These are phyloP conservation scores for Drosophila funebris DNA, from an alignment of 1,140 invertebrate genomes.

Conservation along the genomic window DNA sequence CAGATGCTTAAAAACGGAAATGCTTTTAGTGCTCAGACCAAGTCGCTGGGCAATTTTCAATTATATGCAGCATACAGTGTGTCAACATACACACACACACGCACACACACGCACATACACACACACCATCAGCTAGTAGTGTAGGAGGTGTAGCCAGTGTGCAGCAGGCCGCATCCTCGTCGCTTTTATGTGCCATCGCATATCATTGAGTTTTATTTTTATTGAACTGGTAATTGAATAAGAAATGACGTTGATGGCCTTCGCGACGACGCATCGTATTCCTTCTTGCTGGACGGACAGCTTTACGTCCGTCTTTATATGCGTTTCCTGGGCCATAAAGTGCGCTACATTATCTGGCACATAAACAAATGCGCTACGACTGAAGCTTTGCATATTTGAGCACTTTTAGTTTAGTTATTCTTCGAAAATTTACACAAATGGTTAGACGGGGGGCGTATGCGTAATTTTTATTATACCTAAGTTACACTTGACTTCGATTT, in stretches of 20 bases:
- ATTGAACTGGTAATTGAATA: conserved; percentile 79
- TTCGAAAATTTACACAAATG: conserved; percentile 56
- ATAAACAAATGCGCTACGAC: conserved; percentile 52
- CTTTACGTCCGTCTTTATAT: conserved; percentile 67
- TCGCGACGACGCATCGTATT: conserved; percentile 19
- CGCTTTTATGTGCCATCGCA: conserved; percentile 64
- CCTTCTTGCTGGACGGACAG: conserved; percentile 9
- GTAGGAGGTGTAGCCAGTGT: not conserved
- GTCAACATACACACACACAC: conserved; percentile 4
- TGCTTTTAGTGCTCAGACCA: conserved; percentile 35
- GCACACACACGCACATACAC: conserved; percentile 1
- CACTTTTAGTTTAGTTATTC: conserved; percentile 17
- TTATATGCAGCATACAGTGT: conserved; percentile 41
- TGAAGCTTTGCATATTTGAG: conserved; percentile 16
- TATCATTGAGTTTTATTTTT: conserved; percentile 78
- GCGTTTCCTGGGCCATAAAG: conserved; percentile 55
- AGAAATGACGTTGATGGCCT: conserved; percentile 72
- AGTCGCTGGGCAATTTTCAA: conserved; percentile 42
- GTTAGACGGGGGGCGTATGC: conserved; percentile 53
- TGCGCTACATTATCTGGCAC: conserved; percentile 52
- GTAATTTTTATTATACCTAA: conserved; percentile 56
- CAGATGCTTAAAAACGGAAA: conserved; percentile 42
- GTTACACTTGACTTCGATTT: conserved; percentile 19
- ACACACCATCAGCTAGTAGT: not conserved
- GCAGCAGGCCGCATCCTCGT: conserved; percentile 22